Evolutionary conservation across 2,797 vertebrate species (phyloP).

Genomic region (Alauda arvensis): DNA sequence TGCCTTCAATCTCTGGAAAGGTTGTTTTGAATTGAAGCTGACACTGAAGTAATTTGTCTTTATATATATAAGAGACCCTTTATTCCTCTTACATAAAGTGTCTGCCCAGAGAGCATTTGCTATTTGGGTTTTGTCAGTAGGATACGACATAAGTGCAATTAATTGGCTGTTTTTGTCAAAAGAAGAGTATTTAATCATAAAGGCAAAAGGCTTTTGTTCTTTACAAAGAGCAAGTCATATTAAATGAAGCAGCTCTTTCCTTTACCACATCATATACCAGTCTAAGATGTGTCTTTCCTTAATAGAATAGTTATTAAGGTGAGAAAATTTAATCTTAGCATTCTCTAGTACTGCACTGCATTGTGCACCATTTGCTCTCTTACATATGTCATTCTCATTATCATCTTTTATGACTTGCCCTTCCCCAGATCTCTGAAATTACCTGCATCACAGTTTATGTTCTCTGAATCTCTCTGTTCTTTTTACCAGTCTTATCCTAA

Average conservation of each 20-base stretch:
- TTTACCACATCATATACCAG: neutral
- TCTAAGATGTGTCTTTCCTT: constrained; percentile 9
- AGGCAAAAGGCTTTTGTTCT: constrained; percentile 48
- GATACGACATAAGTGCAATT: constrained; percentile 5
- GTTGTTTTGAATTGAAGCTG: constrained; percentile 16
- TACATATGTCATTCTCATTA: neutral
- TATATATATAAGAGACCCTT: constrained; percentile 2
- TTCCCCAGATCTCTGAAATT: neutral
- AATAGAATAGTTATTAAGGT: constrained; percentile 34
- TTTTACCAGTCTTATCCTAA: neutral
- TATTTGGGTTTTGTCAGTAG: constrained; percentile 28
- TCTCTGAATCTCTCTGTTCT: neutral
- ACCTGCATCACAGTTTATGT: neutral
- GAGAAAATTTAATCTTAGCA: neutral
- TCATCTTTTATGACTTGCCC: neutral
- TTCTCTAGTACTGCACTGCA: neutral
- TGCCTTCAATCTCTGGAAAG: constrained; percentile 34
- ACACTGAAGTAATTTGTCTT: constrained; percentile 26
- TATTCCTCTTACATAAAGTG: constrained; percentile 15
- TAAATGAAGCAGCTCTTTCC: constrained; percentile 21
- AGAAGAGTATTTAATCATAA: constrained; percentile 38
- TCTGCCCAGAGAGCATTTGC: constrained; percentile 14
- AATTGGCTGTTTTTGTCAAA: constrained; percentile 51
- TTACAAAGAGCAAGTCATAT: neutral
- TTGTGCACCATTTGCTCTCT: neutral